These are phyloP conservation scores for Drosophila ironensis DNA, from an alignment of 1,140 invertebrate species.

Conservation along the genomic window DNA sequence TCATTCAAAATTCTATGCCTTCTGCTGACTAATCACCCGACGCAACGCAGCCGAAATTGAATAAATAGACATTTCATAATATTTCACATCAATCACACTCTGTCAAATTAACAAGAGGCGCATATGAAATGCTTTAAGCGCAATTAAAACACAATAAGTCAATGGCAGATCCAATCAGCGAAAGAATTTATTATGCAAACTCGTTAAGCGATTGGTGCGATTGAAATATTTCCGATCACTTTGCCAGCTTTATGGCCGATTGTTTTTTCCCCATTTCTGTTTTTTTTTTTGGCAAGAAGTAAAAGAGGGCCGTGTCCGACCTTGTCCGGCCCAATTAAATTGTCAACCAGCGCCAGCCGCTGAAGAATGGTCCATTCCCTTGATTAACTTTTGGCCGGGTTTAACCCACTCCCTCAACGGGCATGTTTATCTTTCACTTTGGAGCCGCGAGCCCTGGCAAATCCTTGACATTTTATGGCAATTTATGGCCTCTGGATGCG, in stretches of 20 bases:
- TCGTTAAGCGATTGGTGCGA: constrained; percentile 10
- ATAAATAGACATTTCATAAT: constrained; percentile 48
- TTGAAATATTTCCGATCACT: constrained; percentile 18
- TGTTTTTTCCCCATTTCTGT: background rate
- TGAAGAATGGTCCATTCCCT: constrained; percentile 20
- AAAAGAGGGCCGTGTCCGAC: constrained; percentile 28
- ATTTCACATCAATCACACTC: constrained; percentile 58
- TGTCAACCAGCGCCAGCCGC: constrained; percentile 53
- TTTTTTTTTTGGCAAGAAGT: background rate
- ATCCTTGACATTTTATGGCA: constrained; percentile 69
- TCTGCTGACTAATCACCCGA: constrained; percentile 26
- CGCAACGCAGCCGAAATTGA: no score
- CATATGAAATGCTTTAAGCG: constrained; percentile 44
- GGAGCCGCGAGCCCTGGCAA: constrained; percentile 9
- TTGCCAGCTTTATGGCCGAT: constrained; percentile 25
- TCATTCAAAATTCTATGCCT: constrained; percentile 49
- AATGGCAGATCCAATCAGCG: constrained; percentile 62
- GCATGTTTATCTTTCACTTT: constrained; percentile 50
- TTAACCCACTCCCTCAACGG: background rate
- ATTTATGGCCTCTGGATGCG: constrained; percentile 59
- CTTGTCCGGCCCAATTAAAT: constrained; percentile 59
- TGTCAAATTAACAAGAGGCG: constrained; percentile 53
- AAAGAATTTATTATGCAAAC: constrained; percentile 67
- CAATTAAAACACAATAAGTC: constrained; percentile 69
- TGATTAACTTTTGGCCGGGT: constrained; percentile 52